These are phyloP conservation scores for Coregonus ussuriensis DNA, from an alignment of 2,797 vertebrate species.

Conservation along the genomic window DNA sequence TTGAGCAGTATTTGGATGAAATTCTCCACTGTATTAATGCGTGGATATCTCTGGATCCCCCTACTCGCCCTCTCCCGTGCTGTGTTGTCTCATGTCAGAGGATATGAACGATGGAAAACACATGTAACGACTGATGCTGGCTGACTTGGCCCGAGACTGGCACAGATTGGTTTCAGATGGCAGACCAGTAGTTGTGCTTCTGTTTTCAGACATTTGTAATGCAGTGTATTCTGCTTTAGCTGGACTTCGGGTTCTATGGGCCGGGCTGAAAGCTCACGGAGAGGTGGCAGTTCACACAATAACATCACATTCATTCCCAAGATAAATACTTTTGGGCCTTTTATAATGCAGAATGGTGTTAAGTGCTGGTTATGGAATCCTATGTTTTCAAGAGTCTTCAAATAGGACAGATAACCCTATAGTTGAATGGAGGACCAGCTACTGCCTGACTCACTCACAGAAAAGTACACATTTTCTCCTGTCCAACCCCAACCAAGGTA, in stretches of 20 bases:
- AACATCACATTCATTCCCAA: background rate
- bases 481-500: background rate
- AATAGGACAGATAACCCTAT: too few species aligned
- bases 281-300: background rate
- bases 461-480: background rate
- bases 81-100: constrained; percentile 52
- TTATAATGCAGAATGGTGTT: too few species aligned
- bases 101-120: constrained; percentile 78
- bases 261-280: background rate
- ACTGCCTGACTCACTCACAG: background rate
- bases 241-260: constrained; percentile 9
- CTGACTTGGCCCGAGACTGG: constrained; percentile 66
- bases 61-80: constrained; percentile 30
- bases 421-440: too few species aligned
- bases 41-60: constrained; percentile 68
- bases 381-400: too few species aligned
- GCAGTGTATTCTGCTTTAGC: constrained; percentile 4
- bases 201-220: constrained; percentile 50
- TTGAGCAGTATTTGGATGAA: constrained; percentile 65
- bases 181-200: constrained; percentile 56
- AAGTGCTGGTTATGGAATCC: too few species aligned
- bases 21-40: constrained; percentile 60
- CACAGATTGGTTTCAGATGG: constrained; percentile 79
- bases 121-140: constrained; percentile 75
- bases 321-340: background rate